Conservation (phyloP, 2,113 vertebrate genomes). For the Heterotis niloticus region DNA sequence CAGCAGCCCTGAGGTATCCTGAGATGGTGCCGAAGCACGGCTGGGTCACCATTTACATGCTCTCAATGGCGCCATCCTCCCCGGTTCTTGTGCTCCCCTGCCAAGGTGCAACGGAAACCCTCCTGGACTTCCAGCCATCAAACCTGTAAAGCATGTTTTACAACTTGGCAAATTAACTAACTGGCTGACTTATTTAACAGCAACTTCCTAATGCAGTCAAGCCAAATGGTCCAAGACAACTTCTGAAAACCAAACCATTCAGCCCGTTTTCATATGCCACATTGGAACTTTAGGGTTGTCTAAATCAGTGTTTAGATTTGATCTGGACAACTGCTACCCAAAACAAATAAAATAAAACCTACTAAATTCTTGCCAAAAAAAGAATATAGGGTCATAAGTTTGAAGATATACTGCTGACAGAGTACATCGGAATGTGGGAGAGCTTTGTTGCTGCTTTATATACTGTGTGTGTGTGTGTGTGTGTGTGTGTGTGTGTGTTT, state of each 20-base stretch:
- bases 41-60: conserved; percentile 29
- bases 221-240: neutral
- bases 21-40: conserved; percentile 35
- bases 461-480: conserved; percentile 43
- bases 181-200: neutral
- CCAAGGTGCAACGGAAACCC: neutral
- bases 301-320: conserved; percentile 22
- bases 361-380: neutral
- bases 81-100: conserved; percentile 22
- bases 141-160: neutral
- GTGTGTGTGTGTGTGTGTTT: conserved; percentile 42
- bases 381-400: neutral
- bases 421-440: neutral
- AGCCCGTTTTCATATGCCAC: conserved; percentile 27
- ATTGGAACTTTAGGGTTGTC: conserved; percentile 34
- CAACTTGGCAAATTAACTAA: neutral
- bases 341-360: neutral
- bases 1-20: conserved; percentile 38
- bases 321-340: neutral
- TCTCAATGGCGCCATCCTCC: conserved; percentile 24
- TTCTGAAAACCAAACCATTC: conserved; percentile 9
- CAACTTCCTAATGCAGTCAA: neutral
- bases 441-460: neutral
- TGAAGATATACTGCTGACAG: neutral
- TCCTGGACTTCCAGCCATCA: neutral